A percentile compares a stretch with the other conserved stretches of the same genome.
phyloP scores from a whole-genome alignment of 2,113 vertebrate genomes.

The Arizona elegans region DNA sequence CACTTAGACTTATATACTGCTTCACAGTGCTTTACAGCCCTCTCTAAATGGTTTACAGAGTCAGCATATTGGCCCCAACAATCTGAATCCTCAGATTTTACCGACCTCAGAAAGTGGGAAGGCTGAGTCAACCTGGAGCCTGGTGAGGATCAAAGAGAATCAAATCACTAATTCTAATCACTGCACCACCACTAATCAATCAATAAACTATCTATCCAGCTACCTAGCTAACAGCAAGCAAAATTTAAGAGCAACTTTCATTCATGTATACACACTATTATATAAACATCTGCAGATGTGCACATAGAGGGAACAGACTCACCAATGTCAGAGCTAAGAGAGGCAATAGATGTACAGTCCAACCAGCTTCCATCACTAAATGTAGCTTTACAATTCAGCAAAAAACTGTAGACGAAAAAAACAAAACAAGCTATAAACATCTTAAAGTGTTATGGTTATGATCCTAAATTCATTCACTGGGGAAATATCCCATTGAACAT shows the following conservation, averaged over 20 bases:
- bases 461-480: background rate
- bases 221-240: background rate
- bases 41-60: background rate
- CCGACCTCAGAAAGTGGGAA: background rate
- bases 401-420: constrained; percentile 49
- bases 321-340: constrained; percentile 73
- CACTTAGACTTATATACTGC: background rate
- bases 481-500: background rate
- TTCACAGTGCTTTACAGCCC: background rate
- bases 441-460: background rate
- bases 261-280: background rate
- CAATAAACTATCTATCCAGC: background rate
- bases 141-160: background rate
- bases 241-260: background rate
- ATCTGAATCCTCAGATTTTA: background rate
- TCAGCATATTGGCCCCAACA: background rate
- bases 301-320: constrained; percentile 30
- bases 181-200: background rate
- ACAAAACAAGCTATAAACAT: constrained; percentile 15
- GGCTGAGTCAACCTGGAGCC: background rate
- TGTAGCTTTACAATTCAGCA: constrained; percentile 16
- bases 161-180: background rate
- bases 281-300: background rate
- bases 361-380: constrained; percentile 67
- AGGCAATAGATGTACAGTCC: constrained; percentile 64